Evolutionary conservation across 1,140 invertebrate genomes (phyloP), one percentile per base, ranked within the genome.

Genomic region (Drosophila paulistorum): DNA sequence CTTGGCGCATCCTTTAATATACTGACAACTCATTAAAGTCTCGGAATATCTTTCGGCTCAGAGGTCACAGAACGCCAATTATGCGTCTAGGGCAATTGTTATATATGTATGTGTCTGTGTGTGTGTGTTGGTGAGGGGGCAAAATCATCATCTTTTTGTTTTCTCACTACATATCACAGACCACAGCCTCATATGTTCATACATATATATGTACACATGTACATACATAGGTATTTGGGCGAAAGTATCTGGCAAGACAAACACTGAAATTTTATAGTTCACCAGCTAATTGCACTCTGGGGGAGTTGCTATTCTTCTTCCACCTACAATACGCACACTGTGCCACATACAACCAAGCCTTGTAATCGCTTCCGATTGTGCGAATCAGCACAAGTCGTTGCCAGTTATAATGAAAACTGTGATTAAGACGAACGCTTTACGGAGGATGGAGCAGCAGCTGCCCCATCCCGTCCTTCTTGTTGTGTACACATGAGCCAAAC

Each of bases 191-290:
- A 37, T 37, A 37, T 11, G 10, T 35, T 9, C 0, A 23, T 23
- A 23, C 20, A 23, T 26, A 17, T 17, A 17, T 17, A 17, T 17
- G 17, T 17, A 17, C 17, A 17, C 1, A 17, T 17, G 17, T 17
- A 26, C 23, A 11, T 37, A 37, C 35, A 37, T 13, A 39, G 10
- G 37, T 13, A 68, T 65, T 10, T 57, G 58, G 63, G n/a, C 9
- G 45, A 87, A 83, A 87, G 84, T 83, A 89, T 87, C 84, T 87
- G 64, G 17, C 68, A 87, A 87, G 84, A 89, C 84, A 87, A 87
- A 87, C 84, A 87, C 71, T 87, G 84, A 87, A 87, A 87, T 87
- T 87, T 87, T 87, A 87, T 87, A 87, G 84, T 87, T 89, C 77
- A 71, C 73, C 79, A 76, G 51, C 74, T 87, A 87, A 87, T 87